Evolutionary conservation across 2,797 vertebrate genomes (phyloP).

Genomic region (Sebastes diploproa): DNA sequence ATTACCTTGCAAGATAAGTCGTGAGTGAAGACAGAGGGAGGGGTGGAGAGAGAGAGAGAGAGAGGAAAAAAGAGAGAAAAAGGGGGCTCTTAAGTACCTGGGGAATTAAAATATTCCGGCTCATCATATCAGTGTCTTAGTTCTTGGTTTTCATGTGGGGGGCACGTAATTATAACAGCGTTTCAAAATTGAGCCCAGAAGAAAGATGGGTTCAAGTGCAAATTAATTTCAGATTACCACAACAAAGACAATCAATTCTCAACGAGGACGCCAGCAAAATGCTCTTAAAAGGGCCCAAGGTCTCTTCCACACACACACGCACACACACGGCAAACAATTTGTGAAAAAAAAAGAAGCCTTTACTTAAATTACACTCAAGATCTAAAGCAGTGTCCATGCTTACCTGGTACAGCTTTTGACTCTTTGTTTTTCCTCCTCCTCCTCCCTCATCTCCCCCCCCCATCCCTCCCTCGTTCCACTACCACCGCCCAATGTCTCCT

Average conservation of each 20-base stretch:
- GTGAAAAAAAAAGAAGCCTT: conserved; percentile 82
- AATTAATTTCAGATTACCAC: conserved; percentile 99
- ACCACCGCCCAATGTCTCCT: conserved; percentile 19
- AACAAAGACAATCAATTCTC: conserved; percentile 98
- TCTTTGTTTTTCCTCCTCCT: conserved; percentile 21
- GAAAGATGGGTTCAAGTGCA: conserved; percentile 99
- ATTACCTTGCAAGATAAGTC: conserved; percentile 96
- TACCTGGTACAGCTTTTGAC: conserved; percentile 71
- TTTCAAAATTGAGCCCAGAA: conserved; percentile 97
- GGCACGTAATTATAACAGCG: conserved; percentile 92
- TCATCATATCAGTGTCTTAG: conserved; percentile 91
- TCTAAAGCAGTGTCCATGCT: conserved; percentile 81
- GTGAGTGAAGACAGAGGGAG: conserved; percentile 74
- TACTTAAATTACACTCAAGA: conserved; percentile 91
- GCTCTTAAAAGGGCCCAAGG: conserved; percentile 89
- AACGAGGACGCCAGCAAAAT: conserved; percentile 90
- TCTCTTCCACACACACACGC: conserved; percentile 64
- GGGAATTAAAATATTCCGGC: conserved; percentile 94
- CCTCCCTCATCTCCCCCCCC: not conserved
- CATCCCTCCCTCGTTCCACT: conserved; percentile 26
- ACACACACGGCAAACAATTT: conserved; percentile 50
- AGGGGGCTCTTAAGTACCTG: conserved; percentile 87
- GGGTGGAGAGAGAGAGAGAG: conserved; percentile 2
- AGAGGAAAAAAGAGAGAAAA: conserved; percentile 14
- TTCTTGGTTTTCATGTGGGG: conserved; percentile 90